Base-by-base conservation (phyloP, 1,140 invertebrate genomes). In the Whitmania pigra region DNA sequence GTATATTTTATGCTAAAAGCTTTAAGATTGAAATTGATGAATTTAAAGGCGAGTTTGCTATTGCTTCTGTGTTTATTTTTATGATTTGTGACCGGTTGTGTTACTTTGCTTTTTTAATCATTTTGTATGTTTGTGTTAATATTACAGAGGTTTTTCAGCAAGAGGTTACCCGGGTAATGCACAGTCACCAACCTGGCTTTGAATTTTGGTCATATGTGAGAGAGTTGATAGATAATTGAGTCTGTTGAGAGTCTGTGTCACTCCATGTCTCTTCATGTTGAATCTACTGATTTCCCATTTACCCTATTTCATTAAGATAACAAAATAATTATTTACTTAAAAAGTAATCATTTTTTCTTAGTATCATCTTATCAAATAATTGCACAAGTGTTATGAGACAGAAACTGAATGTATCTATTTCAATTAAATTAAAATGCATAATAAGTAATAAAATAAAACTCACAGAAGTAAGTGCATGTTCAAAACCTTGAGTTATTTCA, bases 231-330 rank as follows among this genome's bases (percentile, higher is more conserved):
- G 97, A 77, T 94, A 99, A 29, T 94, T 98, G 0, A 99, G 82
- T 36, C 97, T 86, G 60, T 93, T 95, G 0, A 99, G 81, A 4
- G 99, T 80, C 73, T 99, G 95, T 0, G 96, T 99, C 0, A 99
- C 95, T 0, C 96, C 97, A 73, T 91, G 88, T 71, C 96, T 86
- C 80, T 99, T 94, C 95, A 99, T 99, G 85, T 91, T 91, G 79
- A 99, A 99, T 78, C 97, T 85, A 84, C 97, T 97, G 70, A 99
- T 97, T 0, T 90, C 94, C 96, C 97, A 99, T 81, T 99, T 99
- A 63, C 85, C 85, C 76, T 81, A 69, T 49, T 49, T 49, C 5
- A 63, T 27, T 27, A 17, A 49, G 13, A 13, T 31, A 40, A 69
- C 5, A 22, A 11, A 7, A 6, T 13, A 15, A n/a, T n/a, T n/a